Evolutionary conservation across 2,797 vertebrate species (phyloP).

Genomic region (Benthosema pterotum): DNA sequence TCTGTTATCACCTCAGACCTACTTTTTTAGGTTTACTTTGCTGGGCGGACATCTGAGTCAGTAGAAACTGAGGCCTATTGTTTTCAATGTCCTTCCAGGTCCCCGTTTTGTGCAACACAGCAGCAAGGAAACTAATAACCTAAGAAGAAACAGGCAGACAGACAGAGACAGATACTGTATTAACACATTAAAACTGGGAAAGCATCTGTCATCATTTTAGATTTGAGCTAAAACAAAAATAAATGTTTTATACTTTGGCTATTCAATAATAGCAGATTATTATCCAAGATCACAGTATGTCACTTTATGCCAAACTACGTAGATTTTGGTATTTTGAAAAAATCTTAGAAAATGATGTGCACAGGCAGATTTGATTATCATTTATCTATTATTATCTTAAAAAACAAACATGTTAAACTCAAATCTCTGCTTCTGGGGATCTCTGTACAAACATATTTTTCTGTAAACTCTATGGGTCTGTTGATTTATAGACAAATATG

Average conservation of each 20-base stretch:
- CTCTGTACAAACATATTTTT: too few relatives aligned
- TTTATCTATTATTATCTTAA: too few relatives aligned
- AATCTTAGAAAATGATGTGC: too few relatives aligned
- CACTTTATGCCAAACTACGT: too few relatives aligned
- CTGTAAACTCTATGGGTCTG: too few relatives aligned
- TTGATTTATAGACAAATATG: not conserved
- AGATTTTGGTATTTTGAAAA: too few relatives aligned
- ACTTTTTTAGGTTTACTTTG: conserved; percentile 83
- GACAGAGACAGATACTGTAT: not conserved
- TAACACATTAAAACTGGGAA: not conserved
- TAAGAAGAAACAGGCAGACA: conserved; percentile 44
- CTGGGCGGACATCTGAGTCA: conserved; percentile 77
- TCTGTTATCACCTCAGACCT: conserved; percentile 13
- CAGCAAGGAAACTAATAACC: conserved; percentile 96
- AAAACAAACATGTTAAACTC: too few relatives aligned
- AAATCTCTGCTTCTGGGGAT: too few relatives aligned
- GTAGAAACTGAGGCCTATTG: conserved; percentile 92
- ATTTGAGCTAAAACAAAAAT: too few relatives aligned
- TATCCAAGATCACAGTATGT: too few relatives aligned
- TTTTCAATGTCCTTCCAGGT: conserved; percentile 92
- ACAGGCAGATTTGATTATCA: too few relatives aligned
- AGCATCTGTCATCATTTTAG: too few relatives aligned
- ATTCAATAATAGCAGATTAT: conserved; percentile 1
- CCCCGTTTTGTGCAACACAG: conserved; percentile 91
- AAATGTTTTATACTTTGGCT: not conserved